Base-by-base conservation (phyloP, 2,797 vertebrate genomes). In the Syngnathus acus region DNA sequence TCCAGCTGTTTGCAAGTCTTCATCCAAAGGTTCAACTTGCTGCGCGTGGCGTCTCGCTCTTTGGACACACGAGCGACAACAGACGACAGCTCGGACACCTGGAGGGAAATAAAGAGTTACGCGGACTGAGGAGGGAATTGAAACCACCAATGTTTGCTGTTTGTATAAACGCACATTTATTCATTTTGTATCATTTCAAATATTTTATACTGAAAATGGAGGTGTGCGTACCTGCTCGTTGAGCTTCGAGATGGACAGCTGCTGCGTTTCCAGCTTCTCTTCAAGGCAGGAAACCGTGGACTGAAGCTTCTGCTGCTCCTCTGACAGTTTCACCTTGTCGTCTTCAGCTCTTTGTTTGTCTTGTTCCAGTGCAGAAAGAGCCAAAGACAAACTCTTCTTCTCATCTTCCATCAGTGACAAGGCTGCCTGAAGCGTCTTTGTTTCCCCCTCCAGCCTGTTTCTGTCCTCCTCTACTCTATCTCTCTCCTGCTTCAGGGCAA, bases 1-100 rank as follows among this genome's bases (percentile, higher is more conserved):
- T 96, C 92, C 84, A 95, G 82, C 72, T 93, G 90, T 77, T 92
- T 92, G 84, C 90, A 95, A 13, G 89, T 91, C 79, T 93, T 93
- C 82, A 95, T 93, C 91, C 92, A 92, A 19, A 93, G 84, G 60
- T 83, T 89, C 57, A 93, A 86, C 84, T 93, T 88, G 76, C 82
- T 90, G 66, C 86, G 79, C 39, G 90, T 87, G 42, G 80, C 80
- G 40, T 92, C 90, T 67, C 83, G 91, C 70, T 93, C 92, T 74
- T 93, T 93, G 66, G 89, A 86, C 68, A 95, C 72, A 11, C 89
- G 85, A 70, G 74, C 40, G 0, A 74, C 43, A 10, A 66, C 68
- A 9, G 79, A 50, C 2, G 90, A 88, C 32, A 85, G 58, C 71
- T 88, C 89, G 0, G 84, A 88, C 42, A 74, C 75, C 94, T 97